phyloP scores from a whole-genome alignment of 2,797 vertebrate species.

The Cuniculus paca region DNA sequence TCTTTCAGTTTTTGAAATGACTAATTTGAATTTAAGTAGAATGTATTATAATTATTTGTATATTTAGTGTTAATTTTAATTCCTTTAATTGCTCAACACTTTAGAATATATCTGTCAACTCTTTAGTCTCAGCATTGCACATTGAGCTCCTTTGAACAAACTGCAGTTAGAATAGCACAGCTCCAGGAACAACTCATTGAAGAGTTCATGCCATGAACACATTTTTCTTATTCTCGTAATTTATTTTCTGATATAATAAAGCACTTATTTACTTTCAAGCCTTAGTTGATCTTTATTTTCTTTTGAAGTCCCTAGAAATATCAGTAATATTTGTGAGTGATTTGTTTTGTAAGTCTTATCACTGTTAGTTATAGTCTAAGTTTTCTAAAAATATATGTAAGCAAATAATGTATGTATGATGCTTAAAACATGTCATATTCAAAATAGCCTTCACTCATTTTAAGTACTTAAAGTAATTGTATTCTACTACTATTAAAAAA shows the following conservation, averaged over 20 bases:
- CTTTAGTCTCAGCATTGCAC: not conserved
- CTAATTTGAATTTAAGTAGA: slow-evolving; percentile 21
- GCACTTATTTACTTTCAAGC: not conserved
- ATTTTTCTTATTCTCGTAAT: slow-evolving; percentile 47
- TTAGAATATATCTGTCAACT: not conserved
- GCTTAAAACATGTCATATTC: not conserved
- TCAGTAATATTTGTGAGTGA: not conserved
- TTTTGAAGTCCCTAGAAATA: not conserved
- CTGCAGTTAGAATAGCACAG: not conserved
- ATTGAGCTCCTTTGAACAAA: not conserved
- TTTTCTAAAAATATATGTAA: slow-evolving; percentile 47
- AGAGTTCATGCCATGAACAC: not conserved
- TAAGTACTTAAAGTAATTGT: not conserved
- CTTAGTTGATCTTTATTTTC: slow-evolving; percentile 1
- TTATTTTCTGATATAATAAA: slow-evolving; percentile 39
- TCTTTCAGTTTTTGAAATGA: not conserved
- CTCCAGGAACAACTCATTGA: not conserved
- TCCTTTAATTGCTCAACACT: not conserved
- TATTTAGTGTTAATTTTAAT: not conserved
- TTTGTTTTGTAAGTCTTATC: not conserved
- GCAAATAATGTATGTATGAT: not conserved
- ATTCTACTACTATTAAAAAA: not conserved
- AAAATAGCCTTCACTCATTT: not conserved
- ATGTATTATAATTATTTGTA: not conserved
- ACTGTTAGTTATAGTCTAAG: not conserved